Evolutionary conservation across 2,888 invertebrate genomes (phyloP).

Genomic region (Platycnemis pennipes): DNA sequence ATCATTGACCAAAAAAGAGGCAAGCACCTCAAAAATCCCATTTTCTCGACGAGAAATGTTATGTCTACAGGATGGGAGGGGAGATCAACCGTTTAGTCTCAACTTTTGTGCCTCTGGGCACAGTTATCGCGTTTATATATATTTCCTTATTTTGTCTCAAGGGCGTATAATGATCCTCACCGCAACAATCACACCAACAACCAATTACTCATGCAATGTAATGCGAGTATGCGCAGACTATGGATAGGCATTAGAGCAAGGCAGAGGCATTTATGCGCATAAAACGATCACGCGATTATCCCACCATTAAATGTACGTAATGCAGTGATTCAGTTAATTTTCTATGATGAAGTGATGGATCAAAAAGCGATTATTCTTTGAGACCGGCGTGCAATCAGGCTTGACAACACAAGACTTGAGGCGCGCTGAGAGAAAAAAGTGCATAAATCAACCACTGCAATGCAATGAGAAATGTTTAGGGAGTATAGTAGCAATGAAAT

Average conservation of each 20-base stretch:
- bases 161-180: background rate
- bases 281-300: background rate
- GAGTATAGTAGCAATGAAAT: background rate
- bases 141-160: background rate
- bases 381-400: background rate
- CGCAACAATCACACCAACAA: no score
- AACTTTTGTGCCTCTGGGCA: background rate
- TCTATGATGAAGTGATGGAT: conserved; percentile 3
- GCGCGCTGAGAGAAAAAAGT: background rate
- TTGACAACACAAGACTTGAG: background rate
- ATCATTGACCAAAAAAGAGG: no score
- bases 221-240: background rate
- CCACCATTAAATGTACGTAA: background rate
- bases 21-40: background rate
- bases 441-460: background rate
- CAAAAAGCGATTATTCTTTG: background rate
- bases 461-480: background rate
- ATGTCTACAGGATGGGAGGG: no score
- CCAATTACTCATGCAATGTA: background rate
- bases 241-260: no score
- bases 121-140: background rate
- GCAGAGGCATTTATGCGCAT: background rate
- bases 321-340: background rate
- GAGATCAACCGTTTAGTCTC: no score
- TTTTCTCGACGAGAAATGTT: background rate